Base-by-base conservation (phyloP, 2,797 vertebrate species). In the Darevskia nairensis region DNA sequence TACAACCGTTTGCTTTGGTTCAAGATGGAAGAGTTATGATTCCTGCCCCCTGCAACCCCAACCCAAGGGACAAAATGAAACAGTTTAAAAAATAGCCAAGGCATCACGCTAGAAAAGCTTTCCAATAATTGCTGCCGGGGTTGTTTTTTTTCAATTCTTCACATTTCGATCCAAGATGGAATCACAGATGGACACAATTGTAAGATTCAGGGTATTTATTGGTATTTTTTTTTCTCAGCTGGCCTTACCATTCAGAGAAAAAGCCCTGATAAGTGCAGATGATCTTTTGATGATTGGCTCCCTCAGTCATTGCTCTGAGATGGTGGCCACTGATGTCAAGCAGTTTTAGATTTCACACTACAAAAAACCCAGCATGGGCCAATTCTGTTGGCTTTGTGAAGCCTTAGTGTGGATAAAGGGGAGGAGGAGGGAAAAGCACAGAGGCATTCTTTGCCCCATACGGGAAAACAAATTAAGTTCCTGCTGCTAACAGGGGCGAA, bases 101-200 rank as follows among this genome's bases (percentile, higher is more conserved):
- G 1, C 1, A 50, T 83, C 0, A 0, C 13, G 6, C 71, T 4
- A 69, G 27, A 72, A 71, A 0, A n/a, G 87, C 74, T 0, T 4
- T 6, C n/a, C 25, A 39, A 61, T 1, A 21, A 84, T 25, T 46
- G 35, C 0, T 0, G 0, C 0, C 0, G 0, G 13, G 10, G 0
- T 11, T n/a, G 0, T 0, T 27, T 7, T 13, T 46, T 1, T 7
- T 35, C 27, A 72, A 39, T 55, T 64, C 61, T 84, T 78, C 29
- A 75, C 55, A 55, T 25, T 8, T 39, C 9, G 46, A 7, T 64
- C 72, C 4, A 66, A 39, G 46, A 50, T 4, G 19, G 35, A 29
- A 69, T 84, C 66, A 23, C 0, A 4, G 29, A 29, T 50, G 68
- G 55, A 50, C 77, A 82, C 32, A 4, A 21, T 55, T 11, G 27